These are phyloP conservation scores for Glyptemys insculpta DNA, from an alignment of 2,797 vertebrate species.

Conservation along the genomic window DNA sequence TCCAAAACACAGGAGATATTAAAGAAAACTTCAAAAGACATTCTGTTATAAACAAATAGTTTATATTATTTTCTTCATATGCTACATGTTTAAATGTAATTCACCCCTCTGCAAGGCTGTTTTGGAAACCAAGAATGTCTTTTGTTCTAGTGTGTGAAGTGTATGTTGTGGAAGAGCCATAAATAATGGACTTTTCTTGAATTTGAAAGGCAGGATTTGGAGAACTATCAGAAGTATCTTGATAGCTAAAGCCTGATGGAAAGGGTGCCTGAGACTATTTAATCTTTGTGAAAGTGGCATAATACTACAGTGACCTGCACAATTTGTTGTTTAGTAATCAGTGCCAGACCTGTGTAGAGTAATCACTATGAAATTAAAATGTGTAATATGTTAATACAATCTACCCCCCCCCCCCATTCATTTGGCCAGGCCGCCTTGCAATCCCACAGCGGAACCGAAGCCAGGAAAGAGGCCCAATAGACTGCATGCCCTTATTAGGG, in stretches of 20 bases:
- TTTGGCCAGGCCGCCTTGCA: too few relatives aligned
- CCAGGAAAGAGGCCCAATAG: too few relatives aligned
- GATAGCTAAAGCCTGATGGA: neutral
- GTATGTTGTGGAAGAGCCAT: neutral
- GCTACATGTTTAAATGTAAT: neutral
- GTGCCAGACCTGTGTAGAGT: neutral
- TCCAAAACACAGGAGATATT: neutral
- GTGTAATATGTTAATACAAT: neutral
- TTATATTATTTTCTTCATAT: neutral
- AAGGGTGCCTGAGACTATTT: neutral
- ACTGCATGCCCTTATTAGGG: too few relatives aligned
- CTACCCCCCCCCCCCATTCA: too few relatives aligned
- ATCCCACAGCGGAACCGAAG: too few relatives aligned
- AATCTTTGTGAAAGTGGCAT: neutral
- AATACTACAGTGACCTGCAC: neutral
- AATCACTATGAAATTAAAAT: neutral
- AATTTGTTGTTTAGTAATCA: neutral
- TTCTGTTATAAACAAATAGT: neutral
- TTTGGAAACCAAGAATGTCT: slow-evolving; percentile 24
- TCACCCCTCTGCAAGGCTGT: neutral
- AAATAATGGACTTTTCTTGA: neutral
- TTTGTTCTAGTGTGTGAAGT: neutral
- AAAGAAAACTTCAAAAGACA: neutral
- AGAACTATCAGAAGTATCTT: neutral
- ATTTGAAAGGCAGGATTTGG: neutral